Conservation (phyloP, 2,888 invertebrate species). For the Cerceris rybyensis region DNA sequence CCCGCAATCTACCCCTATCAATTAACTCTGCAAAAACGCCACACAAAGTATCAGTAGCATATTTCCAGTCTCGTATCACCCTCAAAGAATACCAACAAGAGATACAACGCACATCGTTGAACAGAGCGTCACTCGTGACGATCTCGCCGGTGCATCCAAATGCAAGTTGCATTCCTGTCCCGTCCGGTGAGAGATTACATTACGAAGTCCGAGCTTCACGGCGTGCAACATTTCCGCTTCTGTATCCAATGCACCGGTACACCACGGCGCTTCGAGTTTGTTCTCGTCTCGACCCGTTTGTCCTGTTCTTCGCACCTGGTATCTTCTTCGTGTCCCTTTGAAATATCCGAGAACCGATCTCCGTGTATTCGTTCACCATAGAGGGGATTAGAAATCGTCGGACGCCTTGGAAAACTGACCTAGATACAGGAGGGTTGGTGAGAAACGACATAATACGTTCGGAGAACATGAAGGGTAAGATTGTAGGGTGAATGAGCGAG, state of each 20-base stretch:
- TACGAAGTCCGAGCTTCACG: slow-evolving; percentile 28
- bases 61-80: too few relatives aligned
- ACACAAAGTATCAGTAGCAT: too few relatives aligned
- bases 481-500: too few relatives aligned
- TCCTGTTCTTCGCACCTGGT: background rate
- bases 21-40: too few relatives aligned
- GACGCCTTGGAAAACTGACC: too few relatives aligned
- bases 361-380: background rate
- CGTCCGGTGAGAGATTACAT: slow-evolving; percentile 33
- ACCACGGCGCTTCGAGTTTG: slow-evolving; percentile 41
- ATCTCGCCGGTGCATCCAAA: slow-evolving; percentile 38
- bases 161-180: slow-evolving; percentile 22
- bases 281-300: slow-evolving; percentile 5
- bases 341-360: background rate
- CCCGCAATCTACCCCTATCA: too few relatives aligned
- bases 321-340: slow-evolving; percentile 1
- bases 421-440: too few relatives aligned
- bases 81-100: too few relatives aligned
- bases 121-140: slow-evolving; percentile 24
- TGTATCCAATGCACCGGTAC: slow-evolving; percentile 19
- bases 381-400: background rate
- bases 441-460: too few relatives aligned
- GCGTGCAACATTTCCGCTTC: slow-evolving; percentile 57
- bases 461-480: too few relatives aligned
- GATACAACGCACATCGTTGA: background rate